Percentiles rank a stretch among this genome's conserved stretches.
These are phyloP conservation scores for Neoniphon sammara DNA, from an alignment of 2,797 vertebrate genomes.

Conservation along the genomic window DNA sequence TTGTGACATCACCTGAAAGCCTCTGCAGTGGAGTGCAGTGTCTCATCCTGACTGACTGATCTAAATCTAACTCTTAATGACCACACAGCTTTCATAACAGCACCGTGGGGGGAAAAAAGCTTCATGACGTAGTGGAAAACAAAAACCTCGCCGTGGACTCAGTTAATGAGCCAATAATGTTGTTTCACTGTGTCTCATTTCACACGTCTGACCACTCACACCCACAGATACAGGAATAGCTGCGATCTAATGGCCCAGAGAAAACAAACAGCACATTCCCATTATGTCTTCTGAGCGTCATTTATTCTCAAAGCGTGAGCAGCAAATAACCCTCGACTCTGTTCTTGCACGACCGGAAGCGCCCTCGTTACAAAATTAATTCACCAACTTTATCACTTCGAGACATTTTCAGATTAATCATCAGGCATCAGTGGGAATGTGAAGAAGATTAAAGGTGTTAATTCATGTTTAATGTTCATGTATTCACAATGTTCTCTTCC, in stretches of 20 bases:
- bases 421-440: background rate
- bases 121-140: slow-evolving; percentile 6
- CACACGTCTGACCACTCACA: slow-evolving; percentile 64
- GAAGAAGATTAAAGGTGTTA: slow-evolving; percentile 5
- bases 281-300: slow-evolving; percentile 38
- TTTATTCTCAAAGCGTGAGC: slow-evolving; percentile 35
- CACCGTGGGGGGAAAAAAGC: slow-evolving; percentile 35
- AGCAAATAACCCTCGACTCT: background rate
- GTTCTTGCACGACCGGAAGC: slow-evolving; percentile 3
- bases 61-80: slow-evolving; percentile 4
- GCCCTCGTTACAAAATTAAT: slow-evolving; percentile 7
- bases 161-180: slow-evolving; percentile 67
- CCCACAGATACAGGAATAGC: slow-evolving; percentile 66
- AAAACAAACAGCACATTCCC: slow-evolving; percentile 61
- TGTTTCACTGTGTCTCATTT: slow-evolving; percentile 63
- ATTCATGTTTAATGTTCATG: slow-evolving; percentile 13
- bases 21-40: background rate
- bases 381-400: slow-evolving; percentile 24
- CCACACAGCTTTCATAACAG: slow-evolving; percentile 31
- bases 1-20: background rate
- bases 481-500: slow-evolving; percentile 2
- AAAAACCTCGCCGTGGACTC: slow-evolving; percentile 15
- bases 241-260: slow-evolving; percentile 62
- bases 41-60: slow-evolving; percentile 11
- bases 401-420: slow-evolving; percentile 12